Evolutionary conservation across 2,888 invertebrate genomes (phyloP).

Genomic region (Lasioglossum villosulum): DNA sequence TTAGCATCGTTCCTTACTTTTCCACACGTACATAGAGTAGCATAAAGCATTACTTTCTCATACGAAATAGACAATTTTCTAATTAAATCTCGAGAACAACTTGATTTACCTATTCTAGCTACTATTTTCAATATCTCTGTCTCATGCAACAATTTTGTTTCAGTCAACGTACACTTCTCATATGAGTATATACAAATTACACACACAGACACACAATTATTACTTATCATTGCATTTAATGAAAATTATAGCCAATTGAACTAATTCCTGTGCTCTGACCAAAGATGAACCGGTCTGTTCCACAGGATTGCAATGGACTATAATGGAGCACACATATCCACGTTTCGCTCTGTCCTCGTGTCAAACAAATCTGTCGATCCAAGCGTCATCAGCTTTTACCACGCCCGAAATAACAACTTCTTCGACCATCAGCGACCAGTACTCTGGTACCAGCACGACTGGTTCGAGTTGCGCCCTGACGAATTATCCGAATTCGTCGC

Average conservation of each 20-base stretch:
- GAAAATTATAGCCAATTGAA: slow-evolving; percentile 31
- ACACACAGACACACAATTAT: slow-evolving; percentile 26
- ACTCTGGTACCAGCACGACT: slow-evolving; percentile 86
- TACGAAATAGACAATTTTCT: slow-evolving; percentile 24
- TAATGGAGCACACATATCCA: slow-evolving; percentile 92
- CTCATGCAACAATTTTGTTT: background rate
- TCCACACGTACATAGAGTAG: slow-evolving; percentile 53
- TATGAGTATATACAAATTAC: background rate
- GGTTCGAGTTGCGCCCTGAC: slow-evolving; percentile 81
- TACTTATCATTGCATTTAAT: slow-evolving; percentile 32
- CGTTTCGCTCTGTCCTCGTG: slow-evolving; percentile 89
- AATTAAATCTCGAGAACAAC: slow-evolving; percentile 14
- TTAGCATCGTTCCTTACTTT: slow-evolving; percentile 60
- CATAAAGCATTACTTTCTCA: slow-evolving; percentile 30
- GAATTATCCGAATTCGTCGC: slow-evolving; percentile 80
- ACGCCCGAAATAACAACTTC: slow-evolving; percentile 85
- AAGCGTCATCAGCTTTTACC: slow-evolving; percentile 82
- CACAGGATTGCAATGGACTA: slow-evolving; percentile 94
- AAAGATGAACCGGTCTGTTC: slow-evolving; percentile 75
- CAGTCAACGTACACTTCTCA: slow-evolving; percentile 16
- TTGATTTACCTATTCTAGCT: background rate
- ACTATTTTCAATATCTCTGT: slow-evolving; percentile 15
- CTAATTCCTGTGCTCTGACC: slow-evolving; percentile 76
- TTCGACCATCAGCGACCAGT: slow-evolving; percentile 86
- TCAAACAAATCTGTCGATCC: slow-evolving; percentile 86